phyloP scores from a whole-genome alignment of 2,888 invertebrate genomes.

The Calephelis perditalis region DNA sequence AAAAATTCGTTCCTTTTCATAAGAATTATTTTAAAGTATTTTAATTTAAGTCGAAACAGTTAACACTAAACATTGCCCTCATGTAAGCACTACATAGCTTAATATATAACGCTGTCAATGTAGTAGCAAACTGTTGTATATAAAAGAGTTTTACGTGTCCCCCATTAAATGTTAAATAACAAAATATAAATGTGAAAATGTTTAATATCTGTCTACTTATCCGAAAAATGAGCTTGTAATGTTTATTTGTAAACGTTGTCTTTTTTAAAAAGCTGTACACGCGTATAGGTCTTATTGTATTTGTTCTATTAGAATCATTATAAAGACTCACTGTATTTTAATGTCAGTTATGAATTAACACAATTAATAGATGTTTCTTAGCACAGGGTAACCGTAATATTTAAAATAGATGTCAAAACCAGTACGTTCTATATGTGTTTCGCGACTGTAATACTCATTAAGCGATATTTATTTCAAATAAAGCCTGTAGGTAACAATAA shows the following conservation, averaged over 20 bases:
- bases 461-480: not conserved
- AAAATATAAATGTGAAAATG: too few relatives aligned
- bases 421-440: not conserved
- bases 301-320: slow-evolving; percentile 3
- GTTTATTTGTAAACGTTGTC: too few relatives aligned
- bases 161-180: not conserved
- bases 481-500: too few relatives aligned
- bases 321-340: not conserved
- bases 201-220: too few relatives aligned
- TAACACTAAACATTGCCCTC: slow-evolving; percentile 1
- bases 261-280: not conserved
- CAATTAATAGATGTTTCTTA: slow-evolving; percentile 3
- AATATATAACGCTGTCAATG: not conserved
- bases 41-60: not conserved
- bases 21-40: too few relatives aligned
- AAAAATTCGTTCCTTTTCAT: too few relatives aligned
- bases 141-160: not conserved
- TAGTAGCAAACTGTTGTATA: not conserved
- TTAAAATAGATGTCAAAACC: not conserved
- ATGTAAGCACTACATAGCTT: not conserved
- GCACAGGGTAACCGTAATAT: slow-evolving; percentile 4
- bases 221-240: too few relatives aligned
- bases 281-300: not conserved
- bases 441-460: not conserved
- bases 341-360: not conserved